Conservation (phyloP, 2,797 vertebrate species). For the Acridotheres tristis region DNA sequence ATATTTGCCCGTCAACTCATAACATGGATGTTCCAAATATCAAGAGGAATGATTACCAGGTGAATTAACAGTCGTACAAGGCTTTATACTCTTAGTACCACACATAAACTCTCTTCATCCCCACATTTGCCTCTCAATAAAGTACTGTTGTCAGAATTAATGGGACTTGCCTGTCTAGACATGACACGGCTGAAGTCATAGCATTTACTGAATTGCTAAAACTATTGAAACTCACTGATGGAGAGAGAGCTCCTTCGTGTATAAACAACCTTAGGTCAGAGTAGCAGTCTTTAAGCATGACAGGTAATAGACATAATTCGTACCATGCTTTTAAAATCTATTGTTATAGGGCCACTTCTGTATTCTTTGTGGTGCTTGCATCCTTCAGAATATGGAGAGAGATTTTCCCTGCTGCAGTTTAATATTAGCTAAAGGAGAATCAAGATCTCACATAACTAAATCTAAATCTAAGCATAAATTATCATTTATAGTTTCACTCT, state of each 20-base stretch:
- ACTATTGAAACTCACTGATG: rapidly evolving
- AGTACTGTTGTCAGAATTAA: not conserved
- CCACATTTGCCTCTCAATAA: not conserved
- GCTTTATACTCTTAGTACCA: not conserved
- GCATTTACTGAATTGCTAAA: not conserved
- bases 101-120: not conserved
- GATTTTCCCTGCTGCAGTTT: not conserved
- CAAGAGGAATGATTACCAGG: conserved; percentile 96
- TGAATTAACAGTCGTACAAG: conserved; percentile 56
- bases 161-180: not conserved
- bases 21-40: conserved; percentile 99
- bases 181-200: not conserved
- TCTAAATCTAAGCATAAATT: not conserved
- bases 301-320: not conserved
- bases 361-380: not conserved
- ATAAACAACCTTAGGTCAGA: not conserved
- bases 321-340: not conserved
- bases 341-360: not conserved
- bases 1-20: conserved; percentile 99
- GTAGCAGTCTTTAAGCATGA: not conserved
- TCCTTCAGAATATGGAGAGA: not conserved
- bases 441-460: not conserved
- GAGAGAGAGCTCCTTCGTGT: not conserved
- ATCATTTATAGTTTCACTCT: not conserved
- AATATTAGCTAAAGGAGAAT: not conserved